These are phyloP conservation scores for Eilema depressum DNA, from an alignment of 2,888 invertebrate genomes.

Conservation along the genomic window DNA sequence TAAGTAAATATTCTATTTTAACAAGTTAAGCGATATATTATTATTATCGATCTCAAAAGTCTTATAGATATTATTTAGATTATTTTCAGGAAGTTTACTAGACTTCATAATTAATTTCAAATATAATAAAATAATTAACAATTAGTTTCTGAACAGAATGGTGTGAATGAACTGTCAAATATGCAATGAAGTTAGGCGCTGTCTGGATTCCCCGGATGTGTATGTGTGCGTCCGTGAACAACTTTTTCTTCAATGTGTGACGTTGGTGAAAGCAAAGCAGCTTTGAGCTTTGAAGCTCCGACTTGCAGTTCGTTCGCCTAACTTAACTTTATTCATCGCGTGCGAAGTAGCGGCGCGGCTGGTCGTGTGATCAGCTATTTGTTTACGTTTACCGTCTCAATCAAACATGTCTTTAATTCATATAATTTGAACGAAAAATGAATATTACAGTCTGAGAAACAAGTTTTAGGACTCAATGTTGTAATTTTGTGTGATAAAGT, in stretches of 20 bases:
- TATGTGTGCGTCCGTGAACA: slow-evolving; percentile 58
- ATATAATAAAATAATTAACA: background rate
- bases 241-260: slow-evolving; percentile 62
- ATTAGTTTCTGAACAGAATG: slow-evolving; percentile 56
- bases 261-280: slow-evolving; percentile 68
- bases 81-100: background rate
- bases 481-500: slow-evolving; percentile 63
- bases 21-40: background rate
- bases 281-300: slow-evolving; percentile 65
- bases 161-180: slow-evolving; percentile 84
- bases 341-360: slow-evolving; percentile 53
- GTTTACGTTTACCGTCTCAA: slow-evolving; percentile 60
- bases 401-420: slow-evolving; percentile 59
- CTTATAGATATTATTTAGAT: background rate
- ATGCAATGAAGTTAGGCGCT: slow-evolving; percentile 77
- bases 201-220: slow-evolving; percentile 64
- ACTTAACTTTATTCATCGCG: slow-evolving; percentile 58
- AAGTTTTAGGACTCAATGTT: slow-evolving; percentile 48
- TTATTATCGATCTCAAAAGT: background rate
- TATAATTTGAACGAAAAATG: slow-evolving; percentile 66
- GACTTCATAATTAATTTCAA: background rate
- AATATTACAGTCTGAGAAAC: slow-evolving; percentile 41
- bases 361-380: slow-evolving; percentile 51
- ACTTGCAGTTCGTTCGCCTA: slow-evolving; percentile 49
- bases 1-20: background rate